A percentile compares a stretch with the other conserved stretches of the same genome.
Evolutionary conservation across 23 tunicate species (phyloP).

Genomic region (Corella eumyota): DNA sequence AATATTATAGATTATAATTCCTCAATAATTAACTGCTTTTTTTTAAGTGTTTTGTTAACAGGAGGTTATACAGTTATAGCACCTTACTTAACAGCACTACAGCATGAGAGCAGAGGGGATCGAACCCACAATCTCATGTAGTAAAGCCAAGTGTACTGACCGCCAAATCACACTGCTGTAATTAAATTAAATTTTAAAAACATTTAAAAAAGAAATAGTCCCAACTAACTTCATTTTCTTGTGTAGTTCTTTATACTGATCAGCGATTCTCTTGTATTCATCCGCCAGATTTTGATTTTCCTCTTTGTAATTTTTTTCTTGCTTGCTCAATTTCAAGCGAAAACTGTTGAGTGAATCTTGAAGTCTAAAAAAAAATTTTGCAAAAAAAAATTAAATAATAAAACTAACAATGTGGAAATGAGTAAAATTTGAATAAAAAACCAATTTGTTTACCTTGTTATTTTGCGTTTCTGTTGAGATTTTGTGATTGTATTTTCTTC

Average conservation of each 20-base stretch:
- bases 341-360: slow-evolving; percentile 88
- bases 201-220: neutral
- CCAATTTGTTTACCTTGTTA: slow-evolving; percentile 29
- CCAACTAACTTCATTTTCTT: slow-evolving; percentile 77
- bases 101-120: too few species aligned
- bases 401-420: neutral
- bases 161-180: neutral
- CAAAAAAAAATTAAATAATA: neutral
- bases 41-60: too few species aligned
- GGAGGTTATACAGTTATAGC: too few species aligned
- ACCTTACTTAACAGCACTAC: too few species aligned
- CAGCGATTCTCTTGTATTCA: slow-evolving; percentile 83
- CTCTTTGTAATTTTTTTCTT: slow-evolving; percentile 60
- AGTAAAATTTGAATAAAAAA: neutral
- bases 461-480: slow-evolving; percentile 90
- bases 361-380: slow-evolving; percentile 16
- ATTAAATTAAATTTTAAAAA: neutral
- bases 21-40: too few species aligned
- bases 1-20: too few species aligned
- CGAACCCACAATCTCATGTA: too few species aligned
- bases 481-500: slow-evolving; percentile 98
- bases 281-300: slow-evolving; percentile 73
- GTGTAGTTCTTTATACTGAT: slow-evolving; percentile 87
- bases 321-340: slow-evolving; percentile 59
- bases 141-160: neutral